Conservation (phyloP, 1,140 invertebrate species). For the Hyphantria cunea region DNA sequence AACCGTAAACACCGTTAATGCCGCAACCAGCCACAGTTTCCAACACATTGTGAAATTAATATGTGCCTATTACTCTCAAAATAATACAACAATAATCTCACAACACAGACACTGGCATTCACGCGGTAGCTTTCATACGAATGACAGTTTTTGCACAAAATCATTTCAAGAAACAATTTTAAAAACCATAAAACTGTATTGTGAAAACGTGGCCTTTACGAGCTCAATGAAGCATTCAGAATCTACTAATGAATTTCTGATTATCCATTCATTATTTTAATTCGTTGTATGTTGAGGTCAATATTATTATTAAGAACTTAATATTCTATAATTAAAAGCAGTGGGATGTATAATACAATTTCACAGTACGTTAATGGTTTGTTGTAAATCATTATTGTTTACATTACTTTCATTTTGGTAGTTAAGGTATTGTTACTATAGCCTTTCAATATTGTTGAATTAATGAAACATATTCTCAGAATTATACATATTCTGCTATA, state of each 20-base stretch:
- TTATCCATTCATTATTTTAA: background rate
- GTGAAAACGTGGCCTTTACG: constrained; percentile 15
- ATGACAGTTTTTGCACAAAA: constrained; percentile 24
- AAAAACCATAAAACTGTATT: constrained; percentile 11
- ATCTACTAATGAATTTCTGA: background rate
- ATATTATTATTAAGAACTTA: background rate
- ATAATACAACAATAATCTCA: background rate
- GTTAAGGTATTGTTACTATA: no score
- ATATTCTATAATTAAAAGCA: no score
- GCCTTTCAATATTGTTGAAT: no score
- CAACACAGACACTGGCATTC: constrained; percentile 2
- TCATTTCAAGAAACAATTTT: constrained; percentile 24
- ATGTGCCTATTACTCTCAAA: background rate
- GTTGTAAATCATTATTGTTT: no score
- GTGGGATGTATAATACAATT: no score
- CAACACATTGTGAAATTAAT: background rate
- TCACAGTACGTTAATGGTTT: no score
- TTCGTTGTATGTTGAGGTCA: constrained; percentile 3
- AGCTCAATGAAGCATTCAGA: constrained; percentile 16
- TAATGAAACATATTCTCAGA: no score
- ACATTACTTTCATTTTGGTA: no score
- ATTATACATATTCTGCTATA: no score
- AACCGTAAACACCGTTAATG: background rate
- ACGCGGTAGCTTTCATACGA: constrained; percentile 12
- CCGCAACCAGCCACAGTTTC: background rate